Base-by-base conservation (phyloP, 2,797 vertebrate genomes). In the Nannoperca australis region DNA sequence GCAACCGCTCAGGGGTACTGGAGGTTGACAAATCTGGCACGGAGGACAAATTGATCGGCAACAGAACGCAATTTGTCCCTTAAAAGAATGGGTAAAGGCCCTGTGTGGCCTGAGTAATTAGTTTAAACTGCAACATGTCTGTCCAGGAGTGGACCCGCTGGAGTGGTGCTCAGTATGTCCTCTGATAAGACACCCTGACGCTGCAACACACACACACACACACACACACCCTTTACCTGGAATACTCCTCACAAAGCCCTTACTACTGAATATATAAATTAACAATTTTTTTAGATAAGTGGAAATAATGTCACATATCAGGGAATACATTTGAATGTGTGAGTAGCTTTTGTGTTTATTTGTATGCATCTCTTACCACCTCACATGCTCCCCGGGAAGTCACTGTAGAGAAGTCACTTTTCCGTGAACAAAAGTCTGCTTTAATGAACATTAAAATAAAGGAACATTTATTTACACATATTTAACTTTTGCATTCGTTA, bases 31-130 rank as follows among this genome's bases (percentile, higher is more conserved):
- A 92, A 94, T 93, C 86, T 93, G 80, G 79, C 80, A 72, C 77
- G 30, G 75, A 92, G 88, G 90, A 93, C 89, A 92, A 94, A 93
- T 88, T 94, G 92, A 93, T 90, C 88, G 34, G 88, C 85, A 91
- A 80, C 82, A 87, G 89, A 89, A 87, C 72, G 62, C 85, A 91
- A 92, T 92, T 89, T 86, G 81, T 92, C 86, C 88, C 84, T 85
- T 91, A 82, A 90, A 92, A 89, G 85, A 88, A 85, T 74, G 73
- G 85, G 78, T 76, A 81, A 90, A 75, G 63, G 66, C 70, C 80
- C 70, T 73, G 74, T 78, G 79, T 83, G 87, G 82, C 80, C 73
- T 73, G 76, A 83, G 88, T 90, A 91, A 94, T 93, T 91, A 90
- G 90, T 92, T 93, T 88, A 93, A 86, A 87, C 84, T 82, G 81